A percentile compares a stretch with the other conserved stretches of the same genome.
phyloP scores from a whole-genome alignment of 1,140 invertebrate species.

The Trissolcus basalis region DNA sequence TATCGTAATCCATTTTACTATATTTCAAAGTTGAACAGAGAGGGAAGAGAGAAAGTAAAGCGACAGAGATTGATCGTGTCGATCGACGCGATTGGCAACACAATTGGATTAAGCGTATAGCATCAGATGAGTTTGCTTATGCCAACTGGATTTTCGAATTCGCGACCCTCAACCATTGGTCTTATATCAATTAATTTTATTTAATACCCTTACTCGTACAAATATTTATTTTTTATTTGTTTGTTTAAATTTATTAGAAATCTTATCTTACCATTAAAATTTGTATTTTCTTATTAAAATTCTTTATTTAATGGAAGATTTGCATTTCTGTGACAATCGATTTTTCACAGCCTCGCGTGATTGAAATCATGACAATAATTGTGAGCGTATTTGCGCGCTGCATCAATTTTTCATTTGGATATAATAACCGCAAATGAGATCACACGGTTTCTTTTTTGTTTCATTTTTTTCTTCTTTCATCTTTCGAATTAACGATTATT shows the following conservation, averaged over 20 bases:
- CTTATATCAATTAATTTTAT: too few relatives aligned
- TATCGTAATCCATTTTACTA: too few relatives aligned
- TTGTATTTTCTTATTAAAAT: conserved; percentile 4
- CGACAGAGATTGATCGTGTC: conserved; percentile 61
- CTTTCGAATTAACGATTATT: not conserved
- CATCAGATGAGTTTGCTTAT: conserved; percentile 60
- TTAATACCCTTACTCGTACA: not conserved
- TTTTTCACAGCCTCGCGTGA: conserved; percentile 57
- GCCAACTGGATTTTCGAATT: too few relatives aligned
- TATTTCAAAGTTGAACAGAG: conserved; percentile 26
- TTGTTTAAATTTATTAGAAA: not conserved
- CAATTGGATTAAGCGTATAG: conserved; percentile 71
- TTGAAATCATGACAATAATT: conserved; percentile 48
- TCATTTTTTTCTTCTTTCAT: not conserved
- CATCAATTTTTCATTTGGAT: conserved; percentile 2
- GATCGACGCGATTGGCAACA: conserved; percentile 71
- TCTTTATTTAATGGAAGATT: conserved; percentile 46
- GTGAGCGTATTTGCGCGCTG: conserved; percentile 35
- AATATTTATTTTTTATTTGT: not conserved
- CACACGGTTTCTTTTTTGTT: not conserved
- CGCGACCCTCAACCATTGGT: too few relatives aligned
- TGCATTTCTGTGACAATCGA: conserved; percentile 47
- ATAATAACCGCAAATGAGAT: conserved; percentile 3
- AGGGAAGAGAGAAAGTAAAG: conserved; percentile 53
- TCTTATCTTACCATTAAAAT: not conserved